These are phyloP conservation scores for Oxytorus armatus DNA, from an alignment of 2,888 invertebrate genomes.

Conservation along the genomic window DNA sequence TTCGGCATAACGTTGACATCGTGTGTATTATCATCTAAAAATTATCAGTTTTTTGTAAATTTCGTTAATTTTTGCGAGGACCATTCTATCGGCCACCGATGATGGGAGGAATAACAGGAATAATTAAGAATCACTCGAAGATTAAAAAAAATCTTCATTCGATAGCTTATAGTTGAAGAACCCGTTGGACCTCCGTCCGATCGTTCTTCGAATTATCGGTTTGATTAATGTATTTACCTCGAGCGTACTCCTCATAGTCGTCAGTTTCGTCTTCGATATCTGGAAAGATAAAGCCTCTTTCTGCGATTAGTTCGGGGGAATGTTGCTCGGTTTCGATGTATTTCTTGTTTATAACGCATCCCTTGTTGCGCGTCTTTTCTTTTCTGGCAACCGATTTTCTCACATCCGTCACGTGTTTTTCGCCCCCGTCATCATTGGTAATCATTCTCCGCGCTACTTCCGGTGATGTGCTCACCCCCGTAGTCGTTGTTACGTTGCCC, in stretches of 20 bases:
- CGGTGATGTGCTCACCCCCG: neutral
- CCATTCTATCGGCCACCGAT: conserved; percentile 9
- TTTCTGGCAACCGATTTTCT: neutral
- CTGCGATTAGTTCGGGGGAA: neutral
- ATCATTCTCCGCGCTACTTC: conserved; percentile 11
- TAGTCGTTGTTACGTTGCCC: conserved; percentile 2
- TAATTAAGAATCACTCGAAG: neutral
- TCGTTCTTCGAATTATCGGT: neutral
- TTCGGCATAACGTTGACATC: neutral
- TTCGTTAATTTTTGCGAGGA: neutral
- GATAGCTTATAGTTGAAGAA: neutral
- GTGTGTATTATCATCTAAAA: conserved; percentile 6
- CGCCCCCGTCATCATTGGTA: neutral
- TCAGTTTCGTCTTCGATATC: neutral
- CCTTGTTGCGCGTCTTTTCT: neutral
- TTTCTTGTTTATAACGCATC: neutral
- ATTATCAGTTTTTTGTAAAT: neutral
- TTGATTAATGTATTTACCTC: conserved; percentile 36
- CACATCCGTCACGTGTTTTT: neutral
- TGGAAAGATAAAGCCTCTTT: neutral
- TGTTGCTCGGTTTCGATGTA: neutral
- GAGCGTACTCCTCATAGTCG: neutral
- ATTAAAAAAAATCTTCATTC: neutral
- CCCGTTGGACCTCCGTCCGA: neutral
- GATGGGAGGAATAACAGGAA: neutral